Percentiles rank a stretch among this genome's conserved stretches.
These are phyloP conservation scores for Xestoiulus laeticollis DNA, from an alignment of 2,888 invertebrate species.

Conservation along the genomic window DNA sequence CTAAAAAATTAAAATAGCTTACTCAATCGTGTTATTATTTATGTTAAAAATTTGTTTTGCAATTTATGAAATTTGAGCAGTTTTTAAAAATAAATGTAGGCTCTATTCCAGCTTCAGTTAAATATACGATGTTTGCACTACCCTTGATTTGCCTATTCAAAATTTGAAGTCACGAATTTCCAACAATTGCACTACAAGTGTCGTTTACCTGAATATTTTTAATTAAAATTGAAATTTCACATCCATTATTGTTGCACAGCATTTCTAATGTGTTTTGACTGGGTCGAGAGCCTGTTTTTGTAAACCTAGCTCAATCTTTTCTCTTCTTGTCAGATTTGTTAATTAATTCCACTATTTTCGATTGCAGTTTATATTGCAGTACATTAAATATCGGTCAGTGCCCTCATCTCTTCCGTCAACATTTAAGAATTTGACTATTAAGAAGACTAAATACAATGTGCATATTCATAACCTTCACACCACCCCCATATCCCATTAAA, in stretches of 20 bases:
- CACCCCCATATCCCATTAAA: neutral
- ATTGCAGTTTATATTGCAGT: neutral
- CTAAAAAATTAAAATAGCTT: too few species aligned
- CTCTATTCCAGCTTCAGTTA: too few species aligned
- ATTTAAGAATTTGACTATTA: neutral
- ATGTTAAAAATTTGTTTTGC: too few species aligned
- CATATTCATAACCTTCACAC: slow-evolving; percentile 1
- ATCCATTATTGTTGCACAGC: neutral
- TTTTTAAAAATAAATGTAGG: too few species aligned
- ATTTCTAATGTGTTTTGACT: neutral
- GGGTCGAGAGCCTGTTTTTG: neutral
- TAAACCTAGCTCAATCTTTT: neutral
- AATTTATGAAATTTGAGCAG: too few species aligned
- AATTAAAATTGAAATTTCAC: neutral
- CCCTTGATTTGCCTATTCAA: neutral
- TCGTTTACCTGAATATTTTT: neutral
- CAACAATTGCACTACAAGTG: neutral
- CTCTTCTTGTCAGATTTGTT: neutral
- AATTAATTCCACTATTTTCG: neutral
- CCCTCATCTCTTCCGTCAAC: neutral
- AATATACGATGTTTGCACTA: too few species aligned
- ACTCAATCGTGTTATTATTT: too few species aligned
- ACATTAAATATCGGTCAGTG: neutral
- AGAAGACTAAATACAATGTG: neutral
- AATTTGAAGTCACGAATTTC: neutral